A percentile compares a stretch with the other conserved stretches of the same genome.
These are phyloP conservation scores for Colius striatus DNA, from an alignment of 2,113 vertebrate genomes.

Conservation along the genomic window DNA sequence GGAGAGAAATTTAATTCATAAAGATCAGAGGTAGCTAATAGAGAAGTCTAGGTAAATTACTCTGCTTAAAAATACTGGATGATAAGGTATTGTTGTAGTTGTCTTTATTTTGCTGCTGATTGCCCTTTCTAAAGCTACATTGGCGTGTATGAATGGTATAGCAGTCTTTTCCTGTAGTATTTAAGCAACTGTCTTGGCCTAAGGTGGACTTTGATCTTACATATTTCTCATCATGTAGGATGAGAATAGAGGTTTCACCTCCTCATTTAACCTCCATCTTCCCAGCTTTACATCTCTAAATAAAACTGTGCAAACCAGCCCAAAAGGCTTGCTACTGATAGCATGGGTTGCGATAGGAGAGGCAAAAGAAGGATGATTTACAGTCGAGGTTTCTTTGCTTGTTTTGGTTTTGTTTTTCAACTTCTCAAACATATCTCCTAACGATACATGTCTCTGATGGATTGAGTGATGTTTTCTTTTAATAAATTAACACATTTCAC, in stretches of 20 bases:
- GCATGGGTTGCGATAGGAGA: neutral
- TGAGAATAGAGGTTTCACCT: neutral
- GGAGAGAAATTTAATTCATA: neutral
- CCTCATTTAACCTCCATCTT: neutral
- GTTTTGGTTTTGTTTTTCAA: neutral
- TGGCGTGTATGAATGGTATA: neutral
- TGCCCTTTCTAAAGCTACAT: neutral
- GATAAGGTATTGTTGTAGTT: neutral
- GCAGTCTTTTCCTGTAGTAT: neutral
- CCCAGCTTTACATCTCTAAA: neutral
- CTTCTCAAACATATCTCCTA: neutral
- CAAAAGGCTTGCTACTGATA: neutral
- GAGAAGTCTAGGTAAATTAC: neutral
- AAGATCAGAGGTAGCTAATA: neutral
- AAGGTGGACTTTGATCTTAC: neutral
- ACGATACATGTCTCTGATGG: neutral
- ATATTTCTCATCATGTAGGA: fast-evolving
- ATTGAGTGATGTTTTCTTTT: neutral
- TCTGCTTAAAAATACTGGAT: neutral
- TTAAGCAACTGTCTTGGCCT: neutral
- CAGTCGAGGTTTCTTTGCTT: neutral
- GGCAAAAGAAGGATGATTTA: neutral
- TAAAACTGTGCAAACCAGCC: neutral
- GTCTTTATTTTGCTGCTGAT: neutral
- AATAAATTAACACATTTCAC: neutral